Base-by-base conservation (phyloP, 92 coral and sea anemone species). In the Porites lobata region DNA sequence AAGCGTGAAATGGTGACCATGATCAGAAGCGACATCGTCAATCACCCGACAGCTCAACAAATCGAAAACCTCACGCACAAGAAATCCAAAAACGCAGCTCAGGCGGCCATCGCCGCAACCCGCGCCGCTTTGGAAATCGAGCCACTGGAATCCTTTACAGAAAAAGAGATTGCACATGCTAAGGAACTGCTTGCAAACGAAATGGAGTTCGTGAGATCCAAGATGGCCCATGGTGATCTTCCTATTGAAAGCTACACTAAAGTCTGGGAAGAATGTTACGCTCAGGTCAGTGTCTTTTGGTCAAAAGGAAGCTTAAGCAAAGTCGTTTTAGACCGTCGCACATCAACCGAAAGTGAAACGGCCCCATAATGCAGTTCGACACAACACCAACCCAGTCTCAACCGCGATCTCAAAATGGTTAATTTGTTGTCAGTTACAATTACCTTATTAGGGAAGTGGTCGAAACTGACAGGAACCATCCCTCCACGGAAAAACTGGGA, bases 241-340 rank as follows among this genome's bases (percentile, higher is more conserved):
- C 96, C 99, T 26, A 74, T 96, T 1, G 98, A 96, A 92, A 94
- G 98, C 14, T 96, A 96, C 90, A 95, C 99, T 15, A 96, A 96
- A 92, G 99, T 96, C 62, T 96, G 99, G 99, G 96, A 94, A 57
- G 99, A 96, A 74, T 96, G 99, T 62, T 96, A 95, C 68, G 91
- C 91, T 6, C 99, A 96, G 99, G 99, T 94, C 8, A 50, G 78
- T 70, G 15, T 26, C 13, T 20, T 6, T 19, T 18, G n/a, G 20
- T 18, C 66, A 7, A 6, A 13, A 13, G 15, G 66, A 1, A 54
- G 7, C 66, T 2, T n/a, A 15, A 20, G 24, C 66, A 10, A 15
- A 3, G 17, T 1, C n/a, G 22, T 62, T 62, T 18, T 58, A 0
- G 12, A 11, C 63, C 6, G 47, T 6, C 47, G 47, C 6, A 38